A percentile compares a stretch with the other conserved stretches of the same genome.
phyloP scores from a whole-genome alignment of 2,797 vertebrate genomes.

The Delichon dasypus region DNA sequence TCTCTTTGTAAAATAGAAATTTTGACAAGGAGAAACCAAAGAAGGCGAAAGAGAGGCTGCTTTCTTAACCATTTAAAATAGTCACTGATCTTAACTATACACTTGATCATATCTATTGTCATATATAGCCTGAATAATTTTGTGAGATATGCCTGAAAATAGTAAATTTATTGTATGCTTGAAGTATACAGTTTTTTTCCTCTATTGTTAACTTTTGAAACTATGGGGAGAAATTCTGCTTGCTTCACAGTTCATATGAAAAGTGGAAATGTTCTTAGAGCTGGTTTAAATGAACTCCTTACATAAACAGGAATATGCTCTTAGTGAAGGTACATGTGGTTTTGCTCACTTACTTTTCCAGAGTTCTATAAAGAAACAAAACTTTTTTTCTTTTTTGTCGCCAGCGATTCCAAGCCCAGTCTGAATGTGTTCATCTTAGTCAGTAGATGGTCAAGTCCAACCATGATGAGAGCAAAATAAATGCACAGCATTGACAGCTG shows the following conservation, averaged over 20 bases:
- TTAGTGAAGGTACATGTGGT: background rate
- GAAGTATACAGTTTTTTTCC: background rate
- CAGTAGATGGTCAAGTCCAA: background rate
- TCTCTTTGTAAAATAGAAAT: background rate
- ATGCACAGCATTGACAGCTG: background rate
- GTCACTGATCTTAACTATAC: background rate
- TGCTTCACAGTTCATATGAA: background rate
- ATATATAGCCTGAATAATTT: background rate
- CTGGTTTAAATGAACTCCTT: background rate
- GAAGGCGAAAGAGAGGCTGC: background rate
- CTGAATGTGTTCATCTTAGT: background rate
- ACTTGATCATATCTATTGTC: accelerated
- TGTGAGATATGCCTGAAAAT: background rate
- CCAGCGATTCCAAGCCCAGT: background rate
- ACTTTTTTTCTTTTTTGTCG: background rate
- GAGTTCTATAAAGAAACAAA: background rate
- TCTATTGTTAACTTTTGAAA: background rate
- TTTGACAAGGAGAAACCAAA: background rate
- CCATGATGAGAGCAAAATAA: background rate
- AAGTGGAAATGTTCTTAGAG: background rate
- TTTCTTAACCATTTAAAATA: background rate
- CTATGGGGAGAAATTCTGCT: background rate
- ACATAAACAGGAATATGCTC: background rate
- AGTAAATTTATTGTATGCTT: background rate
- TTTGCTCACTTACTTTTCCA: background rate